phyloP scores from a whole-genome alignment of 2,888 invertebrate genomes.

The Aphrophora alni region DNA sequence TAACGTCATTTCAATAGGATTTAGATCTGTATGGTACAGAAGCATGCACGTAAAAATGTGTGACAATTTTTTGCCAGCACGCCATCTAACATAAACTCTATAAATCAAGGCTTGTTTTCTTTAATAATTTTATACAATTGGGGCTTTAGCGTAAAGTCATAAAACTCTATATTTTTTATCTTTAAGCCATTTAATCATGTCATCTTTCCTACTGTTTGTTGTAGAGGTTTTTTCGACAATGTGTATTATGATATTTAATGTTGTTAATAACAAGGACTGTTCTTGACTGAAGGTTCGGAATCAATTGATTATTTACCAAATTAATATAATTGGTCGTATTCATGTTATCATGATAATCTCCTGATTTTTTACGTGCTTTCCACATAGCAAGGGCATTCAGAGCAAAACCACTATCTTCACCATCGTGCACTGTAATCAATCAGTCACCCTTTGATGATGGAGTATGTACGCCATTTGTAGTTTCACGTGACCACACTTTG shows the following conservation, averaged over 20 bases:
- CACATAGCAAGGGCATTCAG: not conserved
- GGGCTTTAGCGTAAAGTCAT: not conserved
- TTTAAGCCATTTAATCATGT: not conserved
- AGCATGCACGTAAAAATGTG: not conserved
- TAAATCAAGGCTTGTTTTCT: not conserved
- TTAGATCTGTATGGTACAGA: not conserved
- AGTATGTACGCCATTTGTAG: not conserved
- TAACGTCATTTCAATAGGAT: constrained; percentile 2
- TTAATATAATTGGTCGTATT: not conserved
- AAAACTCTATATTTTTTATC: not conserved
- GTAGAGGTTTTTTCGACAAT: not conserved
- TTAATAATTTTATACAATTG: not conserved
- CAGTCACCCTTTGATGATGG: not conserved
- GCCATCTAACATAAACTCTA: not conserved
- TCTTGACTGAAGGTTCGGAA: not conserved
- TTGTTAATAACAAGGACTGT: not conserved
- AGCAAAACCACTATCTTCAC: not conserved
- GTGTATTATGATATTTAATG: not conserved
- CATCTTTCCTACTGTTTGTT: not conserved
- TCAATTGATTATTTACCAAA: not conserved
- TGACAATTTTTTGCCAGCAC: not conserved
- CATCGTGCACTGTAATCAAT: not conserved
- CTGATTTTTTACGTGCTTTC: not conserved
- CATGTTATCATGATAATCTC: constrained; percentile 4
- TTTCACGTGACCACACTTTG: not conserved